Evolutionary conservation across 2,797 vertebrate genomes (phyloP).

Genomic region (Argyrosomus regius): DNA sequence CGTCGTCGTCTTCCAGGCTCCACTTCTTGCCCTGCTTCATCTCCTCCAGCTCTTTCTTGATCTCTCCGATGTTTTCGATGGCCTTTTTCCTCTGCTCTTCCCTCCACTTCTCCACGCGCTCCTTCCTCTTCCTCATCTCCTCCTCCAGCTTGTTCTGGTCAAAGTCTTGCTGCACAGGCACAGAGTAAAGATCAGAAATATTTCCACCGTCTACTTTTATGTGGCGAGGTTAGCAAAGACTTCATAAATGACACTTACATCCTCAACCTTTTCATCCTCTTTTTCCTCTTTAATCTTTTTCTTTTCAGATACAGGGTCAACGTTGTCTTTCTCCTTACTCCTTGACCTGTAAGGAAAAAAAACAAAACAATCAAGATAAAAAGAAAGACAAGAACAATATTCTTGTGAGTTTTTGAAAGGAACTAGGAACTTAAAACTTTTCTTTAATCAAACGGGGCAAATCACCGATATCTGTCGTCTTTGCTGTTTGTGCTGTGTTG

Average conservation of each 20-base stretch:
- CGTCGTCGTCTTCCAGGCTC: slow-evolving; percentile 98
- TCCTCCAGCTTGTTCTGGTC: slow-evolving; percentile 99
- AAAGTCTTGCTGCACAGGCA: slow-evolving; percentile 90
- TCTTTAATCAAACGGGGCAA: background rate
- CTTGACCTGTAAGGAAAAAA: slow-evolving; percentile 80
- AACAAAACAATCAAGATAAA: background rate
- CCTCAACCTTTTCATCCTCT: slow-evolving; percentile 96
- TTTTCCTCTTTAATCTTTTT: slow-evolving; percentile 98
- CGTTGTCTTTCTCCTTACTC: slow-evolving; percentile 94
- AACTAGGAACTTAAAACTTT: background rate
- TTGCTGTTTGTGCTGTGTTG: too few species aligned
- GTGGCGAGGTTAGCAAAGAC: fast-evolving
- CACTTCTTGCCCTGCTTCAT: slow-evolving; percentile 99
- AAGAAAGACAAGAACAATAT: background rate
- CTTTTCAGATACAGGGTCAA: slow-evolving; percentile 91
- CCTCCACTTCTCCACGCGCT: slow-evolving; percentile 98
- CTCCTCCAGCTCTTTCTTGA: slow-evolving; percentile 97
- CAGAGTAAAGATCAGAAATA: background rate
- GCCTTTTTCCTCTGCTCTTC: slow-evolving; percentile 98
- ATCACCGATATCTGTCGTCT: background rate
- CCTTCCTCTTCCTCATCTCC: slow-evolving; percentile 99
- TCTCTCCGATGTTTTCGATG: slow-evolving; percentile 97
- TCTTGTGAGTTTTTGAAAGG: background rate
- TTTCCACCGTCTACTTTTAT: background rate
- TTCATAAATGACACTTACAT: slow-evolving; percentile 81